A percentile compares a stretch with the other conserved stretches of the same genome.
Conservation (phyloP, 2,113 vertebrate genomes). For the Terrapene triunguis region DNA sequence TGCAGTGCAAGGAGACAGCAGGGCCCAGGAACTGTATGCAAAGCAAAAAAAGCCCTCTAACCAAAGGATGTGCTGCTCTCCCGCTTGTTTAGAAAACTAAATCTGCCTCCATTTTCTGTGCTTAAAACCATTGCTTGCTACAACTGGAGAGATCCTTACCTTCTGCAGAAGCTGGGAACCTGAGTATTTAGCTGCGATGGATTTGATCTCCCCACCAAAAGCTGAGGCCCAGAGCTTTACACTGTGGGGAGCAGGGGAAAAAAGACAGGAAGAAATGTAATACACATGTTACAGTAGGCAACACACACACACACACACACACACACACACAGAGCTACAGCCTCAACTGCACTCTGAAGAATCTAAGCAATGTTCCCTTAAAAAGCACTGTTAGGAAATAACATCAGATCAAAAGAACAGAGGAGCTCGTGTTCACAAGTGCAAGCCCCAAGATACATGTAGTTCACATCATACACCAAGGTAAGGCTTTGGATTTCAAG, state of each 20-base stretch:
- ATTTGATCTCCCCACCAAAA: constrained; percentile 99
- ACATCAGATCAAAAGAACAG: constrained; percentile 40
- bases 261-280: constrained; percentile 69
- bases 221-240: constrained; percentile 99
- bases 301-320: constrained; percentile 59
- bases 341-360: constrained; percentile 29
- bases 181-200: constrained; percentile 98
- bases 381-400: constrained; percentile 49
- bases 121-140: constrained; percentile 55
- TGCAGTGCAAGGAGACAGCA: constrained; percentile 59
- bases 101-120: constrained; percentile 81
- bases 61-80: constrained; percentile 62
- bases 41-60: constrained; percentile 69
- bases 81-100: constrained; percentile 73
- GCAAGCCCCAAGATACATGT: neutral
- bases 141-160: constrained; percentile 83
- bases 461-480: neutral
- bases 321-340: constrained; percentile 16
- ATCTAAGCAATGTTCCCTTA: constrained; percentile 50
- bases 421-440: constrained; percentile 6
- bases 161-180: constrained; percentile 99
- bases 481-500: constrained; percentile 45
- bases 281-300: constrained; percentile 61
- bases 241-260: constrained; percentile 70
- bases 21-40: constrained; percentile 33